Base-by-base conservation (phyloP, 2,797 vertebrate genomes). In the Crax fasciolata region DNA sequence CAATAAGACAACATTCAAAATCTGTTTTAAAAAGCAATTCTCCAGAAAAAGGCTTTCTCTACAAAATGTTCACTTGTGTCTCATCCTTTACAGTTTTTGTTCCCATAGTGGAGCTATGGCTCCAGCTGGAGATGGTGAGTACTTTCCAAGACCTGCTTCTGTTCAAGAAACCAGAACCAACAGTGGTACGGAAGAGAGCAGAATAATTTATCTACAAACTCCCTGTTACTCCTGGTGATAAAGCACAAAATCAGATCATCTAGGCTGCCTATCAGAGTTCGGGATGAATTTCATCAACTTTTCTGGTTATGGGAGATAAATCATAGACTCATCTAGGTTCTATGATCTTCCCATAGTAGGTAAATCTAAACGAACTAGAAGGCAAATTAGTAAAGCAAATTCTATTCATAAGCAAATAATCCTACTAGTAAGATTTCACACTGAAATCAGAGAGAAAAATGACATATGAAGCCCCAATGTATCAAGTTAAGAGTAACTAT, bases 221-320 rank as follows among this genome's bases (percentile, higher is more conserved):
- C 43, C 24, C 20, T 2, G 8, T 11, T 63, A 2, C 24, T 68
- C 35, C 32, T 2, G 1, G 24, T 14, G 35, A 66, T 5, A 10
- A 0, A 3, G 8, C 1, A 3, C 12, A 23, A 62, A 12, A 51
- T 35, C 6, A 35, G 11, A 32, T 11, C 6, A 39, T 28, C n/a
- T 27, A 43, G 20, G 2, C 13, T 23, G 12, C 12, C 24, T 82
- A 65, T 63, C 27, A 80, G 52, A 59, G 44, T 10, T 49, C 24
- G 19, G 17, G 24, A 67, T 63, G 5, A 38, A 73, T 71, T 87
- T 59, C 10, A 48, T 27, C 66, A 15, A 58, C 6, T 32, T 6
- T 39, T 0, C 24, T 24, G 4, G 10, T 39, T 88, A 35, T 7
- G 51, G 48, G 75, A 92, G 14, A 81, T 25, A 70, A 62, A 66